These are phyloP conservation scores for Dromius quadrimaculatus DNA, from an alignment of 2,888 invertebrate species.

Conservation along the genomic window DNA sequence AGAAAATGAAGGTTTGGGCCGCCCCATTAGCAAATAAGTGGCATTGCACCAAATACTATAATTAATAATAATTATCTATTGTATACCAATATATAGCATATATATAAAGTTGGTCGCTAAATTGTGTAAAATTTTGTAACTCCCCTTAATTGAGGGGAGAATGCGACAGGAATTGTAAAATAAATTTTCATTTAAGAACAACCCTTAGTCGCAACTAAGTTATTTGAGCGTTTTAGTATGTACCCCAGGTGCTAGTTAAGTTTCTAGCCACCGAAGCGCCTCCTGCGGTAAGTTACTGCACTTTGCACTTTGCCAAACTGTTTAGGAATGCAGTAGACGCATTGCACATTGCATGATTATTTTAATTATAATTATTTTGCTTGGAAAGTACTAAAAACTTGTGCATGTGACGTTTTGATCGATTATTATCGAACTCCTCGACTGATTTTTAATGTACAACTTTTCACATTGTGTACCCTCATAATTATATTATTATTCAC, in stretches of 20 bases:
- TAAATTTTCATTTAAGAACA: slow-evolving; percentile 41
- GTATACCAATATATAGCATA: slow-evolving; percentile 28
- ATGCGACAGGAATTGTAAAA: slow-evolving; percentile 32
- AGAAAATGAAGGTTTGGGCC: background rate
- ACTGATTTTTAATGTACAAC: too few relatives aligned
- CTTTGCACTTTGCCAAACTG: background rate
- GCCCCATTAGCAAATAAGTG: slow-evolving; percentile 17
- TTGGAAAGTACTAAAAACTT: too few relatives aligned
- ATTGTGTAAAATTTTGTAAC: slow-evolving; percentile 25
- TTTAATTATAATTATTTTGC: too few relatives aligned
- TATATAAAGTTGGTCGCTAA: background rate
- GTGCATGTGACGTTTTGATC: too few relatives aligned
- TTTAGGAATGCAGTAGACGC: background rate
- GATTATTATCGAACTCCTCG: too few relatives aligned
- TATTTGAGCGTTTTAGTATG: background rate
- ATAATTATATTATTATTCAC: too few relatives aligned
- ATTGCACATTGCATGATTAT: background rate
- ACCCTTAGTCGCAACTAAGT: background rate
- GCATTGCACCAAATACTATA: slow-evolving; percentile 44
- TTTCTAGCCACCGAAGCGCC: background rate
- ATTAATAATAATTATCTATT: slow-evolving; percentile 36
- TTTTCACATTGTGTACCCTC: too few relatives aligned
- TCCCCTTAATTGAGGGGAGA: slow-evolving; percentile 8
- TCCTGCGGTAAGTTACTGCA: slow-evolving; percentile 5
- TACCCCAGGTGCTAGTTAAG: slow-evolving; percentile 6